Conservation (phyloP, 2,888 invertebrate species). For the Caenorhabditis sp. region DNA sequence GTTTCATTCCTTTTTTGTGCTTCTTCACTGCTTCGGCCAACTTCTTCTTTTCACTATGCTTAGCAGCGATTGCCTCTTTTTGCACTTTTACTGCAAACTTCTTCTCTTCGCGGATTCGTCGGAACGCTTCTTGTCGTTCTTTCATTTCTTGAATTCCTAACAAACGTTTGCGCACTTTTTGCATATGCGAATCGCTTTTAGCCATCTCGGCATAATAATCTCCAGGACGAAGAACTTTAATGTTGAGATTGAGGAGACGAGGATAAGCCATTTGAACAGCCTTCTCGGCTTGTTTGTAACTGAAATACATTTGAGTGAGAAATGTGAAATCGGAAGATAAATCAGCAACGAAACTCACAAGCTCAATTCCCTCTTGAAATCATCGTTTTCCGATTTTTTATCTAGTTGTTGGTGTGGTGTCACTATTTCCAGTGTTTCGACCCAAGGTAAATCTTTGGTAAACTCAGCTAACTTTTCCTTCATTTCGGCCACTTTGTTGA, state of each 20-base stretch:
- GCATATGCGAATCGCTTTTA: slow-evolving; percentile 95
- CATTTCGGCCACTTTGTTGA: slow-evolving; percentile 79
- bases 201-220: slow-evolving; percentile 99
- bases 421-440: slow-evolving; percentile 63
- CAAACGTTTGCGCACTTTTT: slow-evolving; percentile 76
- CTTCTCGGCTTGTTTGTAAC: slow-evolving; percentile 76
- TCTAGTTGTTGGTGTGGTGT: slow-evolving; percentile 51
- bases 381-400: slow-evolving; percentile 58
- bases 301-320: slow-evolving; percentile 25
- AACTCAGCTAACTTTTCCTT: slow-evolving; percentile 50
- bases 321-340: not conserved
- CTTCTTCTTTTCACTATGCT: slow-evolving; percentile 88
- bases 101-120: slow-evolving; percentile 86
- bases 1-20: slow-evolving; percentile 75
- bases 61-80: slow-evolving; percentile 76
- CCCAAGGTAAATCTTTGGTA: slow-evolving; percentile 60
- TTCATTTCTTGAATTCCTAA: slow-evolving; percentile 79
- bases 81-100: slow-evolving; percentile 86
- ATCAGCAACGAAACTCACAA: slow-evolving; percentile 56
- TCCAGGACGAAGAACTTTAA: slow-evolving; percentile 80
- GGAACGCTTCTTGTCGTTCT: slow-evolving; percentile 87
- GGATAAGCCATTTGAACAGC: slow-evolving; percentile 84
- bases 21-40: slow-evolving; percentile 91
- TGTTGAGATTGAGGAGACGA: slow-evolving; percentile 77
- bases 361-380: slow-evolving; percentile 66